Evolutionary conservation across 1,140 invertebrate genomes (phyloP), one percentile per base, ranked within the genome.

Genomic region (Capitella teleta): DNA sequence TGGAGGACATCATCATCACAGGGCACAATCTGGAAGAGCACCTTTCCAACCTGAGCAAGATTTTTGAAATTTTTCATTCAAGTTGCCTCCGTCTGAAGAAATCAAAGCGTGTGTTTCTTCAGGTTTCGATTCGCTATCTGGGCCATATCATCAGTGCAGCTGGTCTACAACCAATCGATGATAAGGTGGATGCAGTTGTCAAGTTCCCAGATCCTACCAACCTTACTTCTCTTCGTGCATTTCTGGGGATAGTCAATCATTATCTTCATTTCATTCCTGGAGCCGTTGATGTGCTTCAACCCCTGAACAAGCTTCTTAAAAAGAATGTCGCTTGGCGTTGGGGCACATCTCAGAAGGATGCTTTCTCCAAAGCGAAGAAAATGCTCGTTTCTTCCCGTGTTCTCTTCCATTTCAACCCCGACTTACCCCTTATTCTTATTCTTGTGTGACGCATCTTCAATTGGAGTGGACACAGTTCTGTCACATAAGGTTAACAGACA

Each of bases 181-280:
- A 43, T 4, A 43, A 24, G 21, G 18, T 25, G 5, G 23, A 5
- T 36, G 32, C 34, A 41, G 1, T 26, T 5, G 16, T 18, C 16
- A n/a, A 44, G 8, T 21, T n/a, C 23, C 21, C 14, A 24, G 3
- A 16, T 24, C 42, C n/a, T 10, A 25, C 21, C 3, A 24, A 28
- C 28, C 8, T 44, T 8, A 6, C 2, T 8, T 16, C 24, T 12
- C 21, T 44, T 2, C 42, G 28, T 10, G 21, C 42, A 44, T 44
- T 24, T n/a, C n/a, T 21, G 3, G 23, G 42, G 6, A 6, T 44
- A n/a, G 16, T 44, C 23, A 44, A 44, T n/a, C 28, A 44, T 26
- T 44, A 44, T n/a, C 23, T 21, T 44, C 21, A 26, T 36, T 47
- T 47, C 32, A 32, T 47, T 5, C 45, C 45, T 12, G 36, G 25